phyloP scores from a whole-genome alignment of 1,140 invertebrate species.

The Cyphomyrmex costatus region DNA sequence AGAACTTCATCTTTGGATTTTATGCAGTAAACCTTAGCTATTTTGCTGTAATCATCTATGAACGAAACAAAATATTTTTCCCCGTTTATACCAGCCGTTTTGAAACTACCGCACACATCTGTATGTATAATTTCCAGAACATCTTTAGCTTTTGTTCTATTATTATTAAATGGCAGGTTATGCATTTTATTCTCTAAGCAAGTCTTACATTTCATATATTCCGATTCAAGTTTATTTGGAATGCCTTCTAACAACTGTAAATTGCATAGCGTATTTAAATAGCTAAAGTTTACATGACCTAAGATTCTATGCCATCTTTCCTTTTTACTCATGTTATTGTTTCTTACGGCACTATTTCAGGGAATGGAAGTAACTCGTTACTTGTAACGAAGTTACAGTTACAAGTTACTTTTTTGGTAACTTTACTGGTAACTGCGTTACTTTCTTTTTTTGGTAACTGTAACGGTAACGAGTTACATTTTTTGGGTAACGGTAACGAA shows the following conservation, averaged over 20 bases:
- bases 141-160: not conserved
- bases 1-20: constrained; percentile 20
- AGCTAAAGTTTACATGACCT: constrained; percentile 66
- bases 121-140: no score
- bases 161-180: constrained; percentile 39
- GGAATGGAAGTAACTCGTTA: no score
- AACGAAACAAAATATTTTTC: constrained; percentile 50
- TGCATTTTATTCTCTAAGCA: no score
- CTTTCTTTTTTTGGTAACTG: no score
- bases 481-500: no score
- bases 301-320: constrained; percentile 60
- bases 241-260: constrained; percentile 54
- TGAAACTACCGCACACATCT: constrained; percentile 29
- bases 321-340: not conserved
- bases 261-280: constrained; percentile 53
- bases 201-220: not conserved
- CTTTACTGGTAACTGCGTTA: no score
- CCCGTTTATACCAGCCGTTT: not conserved
- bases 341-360: no score
- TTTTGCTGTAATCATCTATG: constrained; percentile 42
- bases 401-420: no score
- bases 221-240: constrained; percentile 38
- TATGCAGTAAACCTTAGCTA: not conserved
- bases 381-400: no score
- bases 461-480: no score